Percentiles rank a stretch among this genome's conserved stretches.
These are phyloP conservation scores for Tuta absoluta DNA, from an alignment of 2,888 invertebrate genomes.

Conservation along the genomic window DNA sequence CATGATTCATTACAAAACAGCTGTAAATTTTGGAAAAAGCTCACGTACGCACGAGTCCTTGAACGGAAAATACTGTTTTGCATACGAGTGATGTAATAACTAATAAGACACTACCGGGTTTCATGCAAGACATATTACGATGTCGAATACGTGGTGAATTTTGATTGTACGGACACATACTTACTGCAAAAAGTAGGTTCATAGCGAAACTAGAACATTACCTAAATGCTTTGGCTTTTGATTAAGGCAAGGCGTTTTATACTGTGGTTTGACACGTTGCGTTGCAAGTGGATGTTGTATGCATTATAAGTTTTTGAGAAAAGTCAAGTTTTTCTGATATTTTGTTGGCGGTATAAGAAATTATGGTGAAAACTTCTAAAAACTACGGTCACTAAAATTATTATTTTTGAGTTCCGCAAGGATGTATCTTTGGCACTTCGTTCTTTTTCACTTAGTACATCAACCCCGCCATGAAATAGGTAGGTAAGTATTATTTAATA, in stretches of 20 bases:
- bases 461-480: too few species aligned
- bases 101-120: conserved; percentile 1
- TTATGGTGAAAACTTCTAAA: background rate
- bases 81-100: background rate
- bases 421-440: background rate
- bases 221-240: background rate
- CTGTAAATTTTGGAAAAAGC: conserved; percentile 5
- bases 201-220: background rate
- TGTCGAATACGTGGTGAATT: background rate
- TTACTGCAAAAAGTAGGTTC: background rate
- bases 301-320: too few species aligned
- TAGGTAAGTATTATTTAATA: too few species aligned
- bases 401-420: background rate
- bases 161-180: background rate
- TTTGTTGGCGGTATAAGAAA: background rate
- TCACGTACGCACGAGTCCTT: conserved; percentile 13
- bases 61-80: background rate
- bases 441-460: background rate
- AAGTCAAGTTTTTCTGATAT: background rate
- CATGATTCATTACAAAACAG: conserved; percentile 12
- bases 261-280: too few species aligned
- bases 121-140: conserved; percentile 1
- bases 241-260: background rate
- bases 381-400: background rate
- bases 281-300: background rate